These are phyloP conservation scores for Ferrisia virgata DNA, from an alignment of 2,888 invertebrate genomes.

Conservation along the genomic window DNA sequence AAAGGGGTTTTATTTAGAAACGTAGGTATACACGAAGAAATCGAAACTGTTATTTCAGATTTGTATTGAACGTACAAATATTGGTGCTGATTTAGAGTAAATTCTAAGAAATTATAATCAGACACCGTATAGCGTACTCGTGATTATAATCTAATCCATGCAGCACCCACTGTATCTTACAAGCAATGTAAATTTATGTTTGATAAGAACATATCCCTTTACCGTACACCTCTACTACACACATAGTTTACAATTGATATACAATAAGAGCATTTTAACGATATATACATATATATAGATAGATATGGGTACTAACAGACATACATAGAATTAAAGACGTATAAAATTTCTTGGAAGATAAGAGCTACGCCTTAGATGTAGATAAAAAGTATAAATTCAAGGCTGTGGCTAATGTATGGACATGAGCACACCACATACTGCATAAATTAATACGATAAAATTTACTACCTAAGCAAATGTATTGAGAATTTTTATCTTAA, in stretches of 20 bases:
- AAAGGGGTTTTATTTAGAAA: background rate
- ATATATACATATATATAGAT: no score
- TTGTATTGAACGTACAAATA: background rate
- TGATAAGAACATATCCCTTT: no score
- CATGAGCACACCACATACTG: background rate
- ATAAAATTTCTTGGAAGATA: background rate
- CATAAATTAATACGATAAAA: background rate
- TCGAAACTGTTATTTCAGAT: no score
- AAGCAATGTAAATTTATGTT: background rate
- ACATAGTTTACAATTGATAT: background rate
- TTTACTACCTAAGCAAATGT: background rate
- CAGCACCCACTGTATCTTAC: no score
- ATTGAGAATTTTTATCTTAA: background rate
- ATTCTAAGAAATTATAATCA: background rate
- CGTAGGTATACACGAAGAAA: background rate
- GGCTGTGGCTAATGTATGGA: background rate
- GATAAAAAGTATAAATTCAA: background rate
- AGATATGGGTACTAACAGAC: no score
- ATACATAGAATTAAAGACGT: background rate
- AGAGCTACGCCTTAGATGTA: background rate
- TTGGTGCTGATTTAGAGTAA: background rate
- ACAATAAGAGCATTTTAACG: background rate
- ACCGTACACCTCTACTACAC: no score
- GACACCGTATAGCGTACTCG: background rate
- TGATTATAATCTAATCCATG: no score